Percentiles rank a stretch among this genome's conserved stretches.
phyloP scores from a whole-genome alignment of 2,797 vertebrate genomes.

The Cephalopachus bancanus region DNA sequence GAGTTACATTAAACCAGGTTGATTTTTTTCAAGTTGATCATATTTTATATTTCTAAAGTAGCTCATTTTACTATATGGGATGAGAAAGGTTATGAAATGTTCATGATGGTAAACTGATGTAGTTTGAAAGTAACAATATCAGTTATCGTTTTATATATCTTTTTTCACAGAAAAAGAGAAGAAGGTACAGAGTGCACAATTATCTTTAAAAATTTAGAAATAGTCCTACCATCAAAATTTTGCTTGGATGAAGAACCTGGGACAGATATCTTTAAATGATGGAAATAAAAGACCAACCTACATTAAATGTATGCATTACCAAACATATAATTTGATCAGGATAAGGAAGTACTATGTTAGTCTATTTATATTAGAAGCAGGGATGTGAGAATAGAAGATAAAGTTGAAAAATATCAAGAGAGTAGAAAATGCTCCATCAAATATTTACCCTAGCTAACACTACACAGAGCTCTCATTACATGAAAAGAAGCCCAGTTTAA shows the following conservation, averaged over 20 bases:
- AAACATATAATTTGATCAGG: constrained; percentile 30
- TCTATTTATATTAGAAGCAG: constrained; percentile 56
- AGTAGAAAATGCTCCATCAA: neutral
- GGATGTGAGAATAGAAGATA: neutral
- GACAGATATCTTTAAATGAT: neutral
- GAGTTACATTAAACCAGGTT: constrained; percentile 39
- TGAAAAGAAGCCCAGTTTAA: neutral
- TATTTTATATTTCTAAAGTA: neutral
- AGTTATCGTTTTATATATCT: neutral
- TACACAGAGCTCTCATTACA: neutral
- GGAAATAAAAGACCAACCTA: neutral
- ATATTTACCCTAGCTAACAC: constrained; percentile 15
- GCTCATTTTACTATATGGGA: constrained; percentile 7
- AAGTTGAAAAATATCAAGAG: constrained; percentile 15
- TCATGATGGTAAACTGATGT: neutral
- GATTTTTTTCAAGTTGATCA: neutral
- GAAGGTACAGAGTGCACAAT: neutral
- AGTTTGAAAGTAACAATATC: constrained; percentile 18
- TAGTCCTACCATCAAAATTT: constrained; percentile 12
- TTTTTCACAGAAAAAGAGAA: neutral
- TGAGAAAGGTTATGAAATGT: neutral
- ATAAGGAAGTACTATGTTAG: neutral
- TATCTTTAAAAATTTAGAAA: neutral
- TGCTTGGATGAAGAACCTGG: neutral
- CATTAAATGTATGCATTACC: neutral